Evolutionary conservation across 2,113 vertebrate species (phyloP), one percentile per base, ranked within the genome.

Genomic region (Aldabrachelys gigantea): DNA sequence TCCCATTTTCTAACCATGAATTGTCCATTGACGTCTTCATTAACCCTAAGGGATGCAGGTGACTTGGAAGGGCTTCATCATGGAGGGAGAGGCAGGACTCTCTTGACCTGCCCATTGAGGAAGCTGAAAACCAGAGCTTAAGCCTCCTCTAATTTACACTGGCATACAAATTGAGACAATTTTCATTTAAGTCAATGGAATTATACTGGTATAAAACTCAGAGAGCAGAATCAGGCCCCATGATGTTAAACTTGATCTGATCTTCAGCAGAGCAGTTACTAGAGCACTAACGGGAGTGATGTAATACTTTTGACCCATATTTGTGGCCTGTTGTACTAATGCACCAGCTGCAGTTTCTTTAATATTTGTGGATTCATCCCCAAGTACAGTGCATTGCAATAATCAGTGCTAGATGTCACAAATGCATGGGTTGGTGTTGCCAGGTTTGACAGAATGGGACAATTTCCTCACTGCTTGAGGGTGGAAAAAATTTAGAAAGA

Each of bases 401-500:
- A 91, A 83, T 86, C 90, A 96, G 89, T 91, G 87, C 79, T 85
- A 96, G 85, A 47, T 75, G 50, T 82, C 54, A 57, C 53, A 27
- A 38, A 82, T 56, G 8, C n/a, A 44, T 57, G 53, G 53, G 10
- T 9, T 56, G n/a, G 41, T 54, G 35, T 27, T 82, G 52, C 24
- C 53, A 85, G 1, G 93, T 96, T 72, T 95, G 94, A 96, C 93
- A 81, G n/a, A 54, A 95, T 94, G 41, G 81, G 56, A 14, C 65
- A 88, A 95, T 96, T 95, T 96, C 53, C 83, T 94, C 57, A 81
- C 94, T 81, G 94, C 10, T 95, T 95, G 93, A 81, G 94, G 19
- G 5, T 82, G 38, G 80, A 38, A 0, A 0, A 78, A 24, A 57
- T 44, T 27, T 41, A 19, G 62, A 78, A 89, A 78, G 96, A 88